Conservation (phyloP, 2,888 invertebrate genomes). For the Andrena minutula region DNA sequence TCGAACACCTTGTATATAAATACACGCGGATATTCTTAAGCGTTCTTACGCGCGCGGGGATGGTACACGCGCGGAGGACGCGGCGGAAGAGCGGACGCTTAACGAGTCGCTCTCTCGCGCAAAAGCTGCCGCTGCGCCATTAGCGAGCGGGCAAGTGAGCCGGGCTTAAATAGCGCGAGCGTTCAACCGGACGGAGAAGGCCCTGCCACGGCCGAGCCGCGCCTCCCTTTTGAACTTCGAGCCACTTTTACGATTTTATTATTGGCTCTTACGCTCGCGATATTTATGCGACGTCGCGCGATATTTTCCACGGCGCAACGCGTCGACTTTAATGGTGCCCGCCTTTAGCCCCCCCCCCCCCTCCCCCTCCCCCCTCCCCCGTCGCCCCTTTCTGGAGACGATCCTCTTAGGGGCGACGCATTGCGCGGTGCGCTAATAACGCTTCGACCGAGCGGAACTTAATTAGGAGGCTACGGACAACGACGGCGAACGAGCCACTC, state of each 20-base stretch:
- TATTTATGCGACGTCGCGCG: constrained; percentile 74
- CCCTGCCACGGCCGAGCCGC: constrained; percentile 54
- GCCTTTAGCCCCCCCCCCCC: constrained; percentile 36
- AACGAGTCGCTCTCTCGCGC: constrained; percentile 66
- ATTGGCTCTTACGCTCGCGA: constrained; percentile 74
- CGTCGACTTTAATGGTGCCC: constrained; percentile 73
- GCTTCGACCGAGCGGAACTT: constrained; percentile 69
- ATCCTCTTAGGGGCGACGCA: constrained; percentile 55
- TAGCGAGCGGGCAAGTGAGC: constrained; percentile 68
- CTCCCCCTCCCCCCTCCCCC: constrained; percentile 7
- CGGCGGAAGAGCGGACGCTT: constrained; percentile 50
- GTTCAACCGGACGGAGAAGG: constrained; percentile 60
- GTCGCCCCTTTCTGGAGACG: constrained; percentile 19
- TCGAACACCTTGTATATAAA: constrained; percentile 51
- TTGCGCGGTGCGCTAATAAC: constrained; percentile 66
- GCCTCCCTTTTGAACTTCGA: constrained; percentile 73
- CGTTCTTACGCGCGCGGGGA: constrained; percentile 19
- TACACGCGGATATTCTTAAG: constrained; percentile 36
- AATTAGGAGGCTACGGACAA: constrained; percentile 63
- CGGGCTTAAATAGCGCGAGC: constrained; percentile 74
- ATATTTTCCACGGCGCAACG: constrained; percentile 72
- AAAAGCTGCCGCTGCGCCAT: constrained; percentile 76
- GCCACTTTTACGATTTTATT: constrained; percentile 79
- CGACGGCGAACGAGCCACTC: constrained; percentile 33
- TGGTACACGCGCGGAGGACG: constrained; percentile 29